Percentiles rank a stretch among this genome's conserved stretches.
These are phyloP conservation scores for Thunnus albacares DNA, from an alignment of 2,797 vertebrate species.

Conservation along the genomic window DNA sequence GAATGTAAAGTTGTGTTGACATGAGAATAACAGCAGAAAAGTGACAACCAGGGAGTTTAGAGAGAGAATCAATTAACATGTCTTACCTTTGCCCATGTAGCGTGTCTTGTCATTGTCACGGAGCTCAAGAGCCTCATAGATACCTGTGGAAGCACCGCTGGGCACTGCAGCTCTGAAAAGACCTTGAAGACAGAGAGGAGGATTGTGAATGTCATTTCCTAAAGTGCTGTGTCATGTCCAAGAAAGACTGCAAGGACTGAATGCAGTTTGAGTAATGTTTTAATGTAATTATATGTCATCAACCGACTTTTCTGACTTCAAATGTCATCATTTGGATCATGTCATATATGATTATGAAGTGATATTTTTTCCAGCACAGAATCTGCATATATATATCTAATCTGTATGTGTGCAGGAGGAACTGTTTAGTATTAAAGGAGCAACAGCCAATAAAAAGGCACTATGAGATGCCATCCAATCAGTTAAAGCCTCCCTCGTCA, in stretches of 20 bases:
- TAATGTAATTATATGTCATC: not conserved
- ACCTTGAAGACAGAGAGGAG: conserved; percentile 84
- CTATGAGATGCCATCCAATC: conserved; percentile 9
- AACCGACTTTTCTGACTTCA: not conserved
- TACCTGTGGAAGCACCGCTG: conserved; percentile 97
- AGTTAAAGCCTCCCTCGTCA: conserved; percentile 6
- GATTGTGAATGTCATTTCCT: conserved; percentile 26
- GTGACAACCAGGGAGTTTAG: not conserved
- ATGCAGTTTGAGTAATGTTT: conserved; percentile 1
- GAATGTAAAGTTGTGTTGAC: conserved; percentile 12
- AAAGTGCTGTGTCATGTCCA: conserved; percentile 30
- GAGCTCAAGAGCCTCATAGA: conserved; percentile 98
- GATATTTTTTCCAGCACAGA: not conserved
- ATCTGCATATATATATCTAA: not conserved
- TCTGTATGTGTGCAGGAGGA: not conserved
- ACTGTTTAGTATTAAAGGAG: conserved; percentile 25
- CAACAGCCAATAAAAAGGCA: conserved; percentile 14
- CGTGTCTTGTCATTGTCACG: conserved; percentile 98
- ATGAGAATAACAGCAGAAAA: conserved; percentile 4
- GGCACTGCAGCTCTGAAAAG: conserved; percentile 99
- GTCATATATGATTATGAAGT: not conserved
- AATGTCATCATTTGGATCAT: not conserved
- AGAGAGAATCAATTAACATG: not conserved
- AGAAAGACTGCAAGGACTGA: conserved; percentile 7
- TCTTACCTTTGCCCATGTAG: conserved; percentile 96